A percentile compares a stretch with the other conserved stretches of the same genome.
Conservation (phyloP, 1,140 invertebrate genomes). For the Zophobas atratus region DNA sequence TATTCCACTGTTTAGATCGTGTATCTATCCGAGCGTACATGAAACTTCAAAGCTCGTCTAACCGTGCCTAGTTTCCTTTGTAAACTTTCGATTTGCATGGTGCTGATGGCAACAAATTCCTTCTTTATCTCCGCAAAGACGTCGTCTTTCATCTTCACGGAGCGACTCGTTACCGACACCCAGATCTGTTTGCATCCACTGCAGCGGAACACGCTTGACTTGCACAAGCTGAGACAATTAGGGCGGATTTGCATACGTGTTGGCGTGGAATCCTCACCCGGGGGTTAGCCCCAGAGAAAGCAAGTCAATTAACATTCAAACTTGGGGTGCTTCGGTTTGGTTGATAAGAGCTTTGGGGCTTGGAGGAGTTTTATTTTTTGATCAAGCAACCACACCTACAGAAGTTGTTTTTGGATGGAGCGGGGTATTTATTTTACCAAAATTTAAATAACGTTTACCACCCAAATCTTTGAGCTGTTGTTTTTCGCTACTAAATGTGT, state of each 20-base stretch:
- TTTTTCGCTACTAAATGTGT: too few relatives aligned
- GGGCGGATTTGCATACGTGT: not conserved
- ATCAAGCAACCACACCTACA: too few relatives aligned
- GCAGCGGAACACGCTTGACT: not conserved
- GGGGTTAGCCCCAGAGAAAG: not conserved
- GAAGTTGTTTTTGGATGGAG: too few relatives aligned
- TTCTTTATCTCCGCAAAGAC: not conserved
- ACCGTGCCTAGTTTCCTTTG: constrained; percentile 14
- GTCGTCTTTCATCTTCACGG: not conserved
- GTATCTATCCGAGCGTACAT: not conserved
- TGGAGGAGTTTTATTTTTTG: too few relatives aligned
- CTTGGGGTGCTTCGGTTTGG: too few relatives aligned
- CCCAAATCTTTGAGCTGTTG: too few relatives aligned
- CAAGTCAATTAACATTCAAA: too few relatives aligned
- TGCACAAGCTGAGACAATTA: not conserved
- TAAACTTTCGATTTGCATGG: constrained; percentile 8
- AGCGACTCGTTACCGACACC: not conserved
- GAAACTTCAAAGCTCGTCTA: constrained; percentile 28
- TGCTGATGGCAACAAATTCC: constrained; percentile 8
- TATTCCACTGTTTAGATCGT: constrained; percentile 2
- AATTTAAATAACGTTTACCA: too few relatives aligned
- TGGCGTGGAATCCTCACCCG: too few relatives aligned
- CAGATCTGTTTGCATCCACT: not conserved
- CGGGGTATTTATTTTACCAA: too few relatives aligned
- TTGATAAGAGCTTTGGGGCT: too few relatives aligned